Evolutionary conservation across 1,140 invertebrate genomes (phyloP), one percentile per base, ranked within the genome.

Genomic region (Lepidurus arcticus): DNA sequence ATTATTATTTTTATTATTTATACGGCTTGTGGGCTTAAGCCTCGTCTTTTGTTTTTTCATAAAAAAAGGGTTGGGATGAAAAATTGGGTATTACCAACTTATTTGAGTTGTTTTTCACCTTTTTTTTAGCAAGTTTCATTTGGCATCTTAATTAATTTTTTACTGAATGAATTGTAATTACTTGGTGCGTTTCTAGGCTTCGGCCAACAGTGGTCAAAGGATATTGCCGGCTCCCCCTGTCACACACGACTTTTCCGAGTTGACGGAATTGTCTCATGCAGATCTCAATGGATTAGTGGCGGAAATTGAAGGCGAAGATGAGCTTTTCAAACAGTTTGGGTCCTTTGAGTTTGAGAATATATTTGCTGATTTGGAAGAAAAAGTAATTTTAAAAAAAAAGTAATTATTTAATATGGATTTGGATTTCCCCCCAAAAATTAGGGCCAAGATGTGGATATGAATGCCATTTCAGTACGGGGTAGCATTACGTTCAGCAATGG

Each of bases 291-390:
- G 88, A 80, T 87, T 91, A 79, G 88, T 90, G 42, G 86, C 88
- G 4, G 87, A 88, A 6, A 84, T 89, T 8, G 86, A 87, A 16
- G 89, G 90, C 80, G 88, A 90, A 16, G 90, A 91, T 78, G 91
- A 91, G 81, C 89, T 92, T 76, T 88, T 92, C 77, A 90, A 91
- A 81, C 90, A 91, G 81, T 85, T 92, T 11, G 89, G 88, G 4
- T 88, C 88, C 6, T 91, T 91, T 82, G 86, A 87, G 80, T 81
- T 88, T 43, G 87, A 87, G 44, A 84, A 85, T 78, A 87, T 88
- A 74, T 85, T 86, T 42, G 84, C 84, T 73, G 87, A 86, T 76
- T 85, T 87, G 80, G 85, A 85, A 53, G 83, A 84, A 42, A 83
- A 84, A 78, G 81, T 83, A 75, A 34, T 74, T 74, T 74, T 9